phyloP scores from a whole-genome alignment of 2,888 invertebrate genomes.

The Drosophila neotestacea region DNA sequence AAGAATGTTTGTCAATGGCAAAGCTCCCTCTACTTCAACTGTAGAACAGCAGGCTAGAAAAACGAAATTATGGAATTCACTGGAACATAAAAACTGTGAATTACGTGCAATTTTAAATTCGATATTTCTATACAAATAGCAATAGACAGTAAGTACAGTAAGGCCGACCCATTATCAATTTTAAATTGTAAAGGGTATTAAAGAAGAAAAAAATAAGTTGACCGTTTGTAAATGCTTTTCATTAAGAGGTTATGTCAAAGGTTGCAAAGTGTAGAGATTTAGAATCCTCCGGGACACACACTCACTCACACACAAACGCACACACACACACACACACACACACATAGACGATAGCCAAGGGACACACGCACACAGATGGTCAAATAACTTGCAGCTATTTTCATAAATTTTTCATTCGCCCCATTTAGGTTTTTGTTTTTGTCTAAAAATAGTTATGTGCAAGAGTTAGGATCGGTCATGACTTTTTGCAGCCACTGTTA shows the following conservation, averaged over 20 bases:
- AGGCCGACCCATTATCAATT: not conserved
- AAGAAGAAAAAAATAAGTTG: slow-evolving; percentile 17
- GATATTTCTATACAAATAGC: no score
- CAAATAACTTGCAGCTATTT: slow-evolving; percentile 45
- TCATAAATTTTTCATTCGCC: slow-evolving; percentile 46
- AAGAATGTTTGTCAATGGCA: no score
- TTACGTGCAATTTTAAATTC: no score
- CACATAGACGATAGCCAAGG: not conserved
- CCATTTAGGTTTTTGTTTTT: slow-evolving; percentile 25
- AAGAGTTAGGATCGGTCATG: slow-evolving; percentile 16
- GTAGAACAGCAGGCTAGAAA: no score
- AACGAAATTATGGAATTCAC: no score
- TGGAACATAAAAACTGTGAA: no score
- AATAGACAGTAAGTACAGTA: no score
- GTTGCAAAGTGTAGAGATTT: slow-evolving; percentile 26
- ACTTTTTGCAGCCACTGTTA: slow-evolving; percentile 2
- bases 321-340: not conserved
- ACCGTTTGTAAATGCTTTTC: slow-evolving; percentile 36
- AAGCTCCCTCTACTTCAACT: no score
- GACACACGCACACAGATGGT: slow-evolving; percentile 17
- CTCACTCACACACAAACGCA: not conserved
- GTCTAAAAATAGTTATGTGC: slow-evolving; percentile 33
- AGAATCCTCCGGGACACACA: slow-evolving; percentile 3
- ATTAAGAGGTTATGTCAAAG: slow-evolving; percentile 48
- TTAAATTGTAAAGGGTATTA: not conserved